Base-by-base conservation (phyloP, 2,113 vertebrate genomes). In the Urocynchramus pylzowi region DNA sequence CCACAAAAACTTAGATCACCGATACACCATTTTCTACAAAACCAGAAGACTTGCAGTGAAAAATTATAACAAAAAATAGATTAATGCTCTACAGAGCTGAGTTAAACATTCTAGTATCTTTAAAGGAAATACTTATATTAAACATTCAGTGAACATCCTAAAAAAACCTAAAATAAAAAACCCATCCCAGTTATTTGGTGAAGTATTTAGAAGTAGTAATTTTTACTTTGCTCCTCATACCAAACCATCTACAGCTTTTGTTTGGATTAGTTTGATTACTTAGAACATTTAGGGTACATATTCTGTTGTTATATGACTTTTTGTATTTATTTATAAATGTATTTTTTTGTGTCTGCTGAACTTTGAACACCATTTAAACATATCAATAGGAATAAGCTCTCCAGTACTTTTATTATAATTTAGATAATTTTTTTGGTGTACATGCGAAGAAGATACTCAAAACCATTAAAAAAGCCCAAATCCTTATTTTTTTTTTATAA, bases 71-170 rank as follows among this genome's bases (percentile, higher is more conserved):
- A 89, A 94, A 98, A 98, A 94, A 85, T 73, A 89, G 89, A 88
- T 87, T 90, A 84, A 92, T 97, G 87, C 45, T 95, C 95, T 91
- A 47, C 78, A 84, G 96, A 91, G 84, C 56, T 97, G 81, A 96
- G 93, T 83, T 97, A 97, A 97, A 88, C 60, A 95, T 65, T 82
- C 27, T 69, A 74, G 57, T 93, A 93, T 95, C 61, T 97, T 95
- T 94, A 88, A 97, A 95, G 81, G 69, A 93, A 90, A 90, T 96
- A 88, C 50, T 96, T 97, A 87, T 6, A 88, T 81, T 92, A 97
- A 96, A 96, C 68, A 96, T 97, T 85, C 94, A 95, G 73, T 96
- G 81, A 94, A 45, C 87, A 94, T 95, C 70, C 74, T 89, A 75
- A 92, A 37, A 87, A 91, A 68, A 2, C 23, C 5, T 24, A 45